Percentiles rank a stretch among this genome's conserved stretches.
These are phyloP conservation scores for Dioctria linearis DNA, from an alignment of 2,888 invertebrate genomes.

Conservation along the genomic window DNA sequence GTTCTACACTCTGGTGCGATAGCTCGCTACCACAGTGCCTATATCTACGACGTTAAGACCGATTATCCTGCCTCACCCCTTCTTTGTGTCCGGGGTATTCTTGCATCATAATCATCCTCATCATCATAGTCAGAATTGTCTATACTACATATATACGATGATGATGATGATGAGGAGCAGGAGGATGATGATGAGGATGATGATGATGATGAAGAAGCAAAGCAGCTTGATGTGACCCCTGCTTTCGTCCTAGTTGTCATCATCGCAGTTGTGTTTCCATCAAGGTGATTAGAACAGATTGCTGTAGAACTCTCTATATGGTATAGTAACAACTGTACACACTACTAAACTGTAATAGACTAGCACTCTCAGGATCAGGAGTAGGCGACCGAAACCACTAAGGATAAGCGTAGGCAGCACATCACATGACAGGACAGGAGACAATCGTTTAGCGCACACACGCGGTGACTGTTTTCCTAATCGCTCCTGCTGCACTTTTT, in stretches of 20 bases:
- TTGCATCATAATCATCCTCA: slow-evolving; percentile 44
- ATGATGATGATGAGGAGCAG: neutral
- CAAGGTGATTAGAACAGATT: slow-evolving; percentile 48
- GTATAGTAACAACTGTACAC: slow-evolving; percentile 27
- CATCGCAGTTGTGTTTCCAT: neutral
- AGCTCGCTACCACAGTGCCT: neutral
- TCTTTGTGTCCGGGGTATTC: slow-evolving; percentile 44
- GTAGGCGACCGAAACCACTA: neutral
- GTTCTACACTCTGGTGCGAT: slow-evolving; percentile 23
- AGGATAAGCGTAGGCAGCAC: slow-evolving; percentile 7
- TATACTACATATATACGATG: neutral
- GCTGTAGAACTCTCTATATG: slow-evolving; percentile 2
- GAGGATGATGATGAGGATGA: slow-evolving; percentile 25
- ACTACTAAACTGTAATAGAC: neutral
- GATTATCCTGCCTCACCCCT: slow-evolving; percentile 43
- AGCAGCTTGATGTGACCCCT: neutral
- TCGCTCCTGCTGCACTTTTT: slow-evolving; percentile 38
- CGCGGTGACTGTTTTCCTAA: slow-evolving; percentile 22
- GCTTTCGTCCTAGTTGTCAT: slow-evolving; percentile 17
- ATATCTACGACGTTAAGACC: neutral
- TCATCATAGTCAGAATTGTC: neutral
- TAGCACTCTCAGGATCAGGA: neutral
- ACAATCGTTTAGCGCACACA: slow-evolving; percentile 43
- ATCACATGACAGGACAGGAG: neutral
- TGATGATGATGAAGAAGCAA: slow-evolving; percentile 12